These are phyloP conservation scores for Platichthys stellatus DNA, from an alignment of 2,113 vertebrate species.

Conservation along the genomic window DNA sequence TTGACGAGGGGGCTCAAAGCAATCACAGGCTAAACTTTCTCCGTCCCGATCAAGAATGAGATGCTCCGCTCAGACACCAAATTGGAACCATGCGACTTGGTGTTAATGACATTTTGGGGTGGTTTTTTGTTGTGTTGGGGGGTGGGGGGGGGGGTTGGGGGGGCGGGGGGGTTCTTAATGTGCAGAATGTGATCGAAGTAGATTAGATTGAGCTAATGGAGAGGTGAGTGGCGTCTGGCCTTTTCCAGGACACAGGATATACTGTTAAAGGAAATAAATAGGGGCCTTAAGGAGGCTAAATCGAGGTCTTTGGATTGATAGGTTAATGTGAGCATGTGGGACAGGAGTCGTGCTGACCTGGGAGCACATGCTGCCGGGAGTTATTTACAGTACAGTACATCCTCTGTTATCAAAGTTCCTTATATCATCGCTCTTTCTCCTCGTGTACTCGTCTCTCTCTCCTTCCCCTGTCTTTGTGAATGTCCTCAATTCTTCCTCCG, in stretches of 20 bases:
- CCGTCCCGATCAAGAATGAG: conserved; percentile 11
- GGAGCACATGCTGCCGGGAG: conserved; percentile 8
- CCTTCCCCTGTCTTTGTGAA: conserved; percentile 38
- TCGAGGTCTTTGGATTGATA: conserved; percentile 28
- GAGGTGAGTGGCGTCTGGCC: conserved; percentile 13
- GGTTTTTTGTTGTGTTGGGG: too few relatives aligned
- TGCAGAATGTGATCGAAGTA: conserved; percentile 41
- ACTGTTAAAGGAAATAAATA: conserved; percentile 29
- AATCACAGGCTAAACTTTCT: conserved; percentile 26
- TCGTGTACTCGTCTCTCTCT: neutral
- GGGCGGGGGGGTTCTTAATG: conserved; percentile 27
- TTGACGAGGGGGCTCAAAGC: conserved; percentile 43
- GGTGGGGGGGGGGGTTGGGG: too few relatives aligned
- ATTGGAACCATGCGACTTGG: conserved; percentile 54
- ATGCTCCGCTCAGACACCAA: conserved; percentile 17
- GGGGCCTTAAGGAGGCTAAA: conserved; percentile 37
- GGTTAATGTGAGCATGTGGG: conserved; percentile 28
- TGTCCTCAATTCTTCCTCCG: conserved; percentile 57
- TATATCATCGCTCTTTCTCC: conserved; percentile 20
- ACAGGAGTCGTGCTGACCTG: neutral
- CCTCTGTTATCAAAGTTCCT: conserved; percentile 28
- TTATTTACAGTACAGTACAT: conserved; percentile 26
- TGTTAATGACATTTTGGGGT: conserved; percentile 60
- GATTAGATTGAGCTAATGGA: conserved; percentile 42
- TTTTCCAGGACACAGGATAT: conserved; percentile 33